Conservation (phyloP, 2,888 invertebrate species). For the Villa cingulata region DNA sequence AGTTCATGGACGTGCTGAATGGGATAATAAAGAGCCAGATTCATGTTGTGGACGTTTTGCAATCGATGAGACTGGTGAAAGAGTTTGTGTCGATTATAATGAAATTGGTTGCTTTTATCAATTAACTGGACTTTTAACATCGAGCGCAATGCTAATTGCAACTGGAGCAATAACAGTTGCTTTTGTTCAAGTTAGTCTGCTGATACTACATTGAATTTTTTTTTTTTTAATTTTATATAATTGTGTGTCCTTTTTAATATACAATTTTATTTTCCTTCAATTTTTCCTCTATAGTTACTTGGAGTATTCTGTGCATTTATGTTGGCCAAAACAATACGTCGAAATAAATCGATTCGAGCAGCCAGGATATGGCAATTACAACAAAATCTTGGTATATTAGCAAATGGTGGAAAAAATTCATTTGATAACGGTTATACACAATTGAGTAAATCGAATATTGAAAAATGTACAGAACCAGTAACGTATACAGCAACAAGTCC, state of each 20-base stretch:
- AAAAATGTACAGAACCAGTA: slow-evolving; percentile 21
- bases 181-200: slow-evolving; percentile 61
- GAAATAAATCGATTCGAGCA: slow-evolving; percentile 58
- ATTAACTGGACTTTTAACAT: slow-evolving; percentile 48
- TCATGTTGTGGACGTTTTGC: slow-evolving; percentile 44
- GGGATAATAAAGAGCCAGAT: slow-evolving; percentile 42
- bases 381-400: slow-evolving; percentile 31
- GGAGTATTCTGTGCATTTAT: slow-evolving; percentile 83
- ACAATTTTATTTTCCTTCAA: slow-evolving; percentile 2
- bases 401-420: slow-evolving; percentile 22
- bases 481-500: slow-evolving; percentile 31
- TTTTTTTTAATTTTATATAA: slow-evolving; percentile 2
- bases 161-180: slow-evolving; percentile 68
- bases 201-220: neutral
- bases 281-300: slow-evolving; percentile 47
- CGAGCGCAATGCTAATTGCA: slow-evolving; percentile 56
- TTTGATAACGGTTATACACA: slow-evolving; percentile 31
- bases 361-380: slow-evolving; percentile 52
- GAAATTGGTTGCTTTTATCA: slow-evolving; percentile 45
- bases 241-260: neutral
- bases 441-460: slow-evolving; percentile 24
- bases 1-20: slow-evolving; percentile 46
- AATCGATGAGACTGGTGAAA: slow-evolving; percentile 22
- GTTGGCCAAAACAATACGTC: slow-evolving; percentile 71
- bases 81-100: slow-evolving; percentile 14